phyloP scores from a whole-genome alignment of 2,113 vertebrate genomes.

The Anolis sagrei region DNA sequence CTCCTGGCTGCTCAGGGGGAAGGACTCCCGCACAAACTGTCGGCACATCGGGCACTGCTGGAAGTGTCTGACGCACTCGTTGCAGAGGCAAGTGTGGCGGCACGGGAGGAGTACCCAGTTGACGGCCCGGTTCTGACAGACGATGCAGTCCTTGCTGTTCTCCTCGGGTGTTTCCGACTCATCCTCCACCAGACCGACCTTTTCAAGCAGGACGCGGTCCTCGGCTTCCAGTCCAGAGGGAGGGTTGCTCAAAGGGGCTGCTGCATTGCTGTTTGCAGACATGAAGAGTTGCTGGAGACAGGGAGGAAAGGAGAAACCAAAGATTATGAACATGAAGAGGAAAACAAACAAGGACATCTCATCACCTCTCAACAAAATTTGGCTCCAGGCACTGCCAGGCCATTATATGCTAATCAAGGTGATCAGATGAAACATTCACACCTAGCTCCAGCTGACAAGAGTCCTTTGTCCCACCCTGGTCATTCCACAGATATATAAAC shows the following conservation, averaged over 20 bases:
- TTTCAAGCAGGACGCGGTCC: conserved; percentile 72
- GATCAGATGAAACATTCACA: no score
- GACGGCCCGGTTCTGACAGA: conserved; percentile 90
- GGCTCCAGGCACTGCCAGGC: no score
- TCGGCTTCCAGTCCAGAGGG: conserved; percentile 44
- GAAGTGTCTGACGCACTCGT: conserved; percentile 85
- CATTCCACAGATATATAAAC: no score
- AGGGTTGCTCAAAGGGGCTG: background rate
- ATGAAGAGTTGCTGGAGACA: conserved; percentile 91
- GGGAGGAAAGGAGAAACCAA: background rate
- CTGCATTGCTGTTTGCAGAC: conserved; percentile 81
- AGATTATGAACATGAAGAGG: background rate
- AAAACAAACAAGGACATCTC: no score
- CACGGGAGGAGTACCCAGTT: conserved; percentile 95
- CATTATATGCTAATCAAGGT: no score
- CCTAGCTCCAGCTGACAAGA: no score
- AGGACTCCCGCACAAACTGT: conserved; percentile 89
- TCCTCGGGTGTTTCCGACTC: conserved; percentile 71
- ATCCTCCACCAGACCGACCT: conserved; percentile 63
- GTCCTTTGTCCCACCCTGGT: no score
- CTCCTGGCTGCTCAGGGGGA: conserved; percentile 78
- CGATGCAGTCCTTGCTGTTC: conserved; percentile 87
- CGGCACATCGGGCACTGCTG: conserved; percentile 96
- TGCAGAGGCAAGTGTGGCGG: conserved; percentile 91
- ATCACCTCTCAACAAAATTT: no score